Conservation (phyloP, 2,888 invertebrate genomes). For the Nomada ferruginata region DNA sequence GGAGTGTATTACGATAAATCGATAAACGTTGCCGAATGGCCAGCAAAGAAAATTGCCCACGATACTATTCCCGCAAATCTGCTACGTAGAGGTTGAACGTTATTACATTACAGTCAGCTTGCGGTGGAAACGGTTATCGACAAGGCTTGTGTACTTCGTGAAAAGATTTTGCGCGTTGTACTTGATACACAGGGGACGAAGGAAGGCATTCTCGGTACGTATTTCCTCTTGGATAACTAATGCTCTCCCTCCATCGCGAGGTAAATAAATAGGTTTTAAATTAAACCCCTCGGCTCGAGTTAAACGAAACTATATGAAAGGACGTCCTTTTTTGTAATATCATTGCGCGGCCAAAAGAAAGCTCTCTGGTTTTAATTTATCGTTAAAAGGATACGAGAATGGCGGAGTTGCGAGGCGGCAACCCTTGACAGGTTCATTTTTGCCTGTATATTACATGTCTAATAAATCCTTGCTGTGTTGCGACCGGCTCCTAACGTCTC, state of each 20-base stretch:
- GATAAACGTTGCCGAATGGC: constrained; percentile 18
- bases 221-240: background rate
- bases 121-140: constrained; percentile 5
- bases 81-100: constrained; percentile 16
- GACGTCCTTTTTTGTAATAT: constrained; percentile 5
- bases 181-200: background rate
- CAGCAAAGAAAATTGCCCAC: constrained; percentile 39
- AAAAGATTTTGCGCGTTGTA: background rate
- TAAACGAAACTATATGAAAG: constrained; percentile 23
- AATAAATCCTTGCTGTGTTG: constrained; percentile 63
- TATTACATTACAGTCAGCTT: constrained; percentile 19
- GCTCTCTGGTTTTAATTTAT: constrained; percentile 28
- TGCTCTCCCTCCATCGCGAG: background rate
- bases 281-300: constrained; percentile 15
- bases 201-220: background rate
- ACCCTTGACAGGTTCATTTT: constrained; percentile 22
- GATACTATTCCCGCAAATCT: constrained; percentile 30
- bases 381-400: constrained; percentile 13
- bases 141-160: background rate
- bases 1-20: background rate
- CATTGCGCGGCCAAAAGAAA: background rate
- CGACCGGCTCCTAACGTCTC: constrained; percentile 40
- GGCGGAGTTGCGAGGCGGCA: background rate
- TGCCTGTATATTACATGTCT: constrained; percentile 25
- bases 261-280: constrained; percentile 40